A percentile compares a stretch with the other conserved stretches of the same genome.
Evolutionary conservation across 2,888 invertebrate species (phyloP).

Genomic region (Lithophane leautieri): DNA sequence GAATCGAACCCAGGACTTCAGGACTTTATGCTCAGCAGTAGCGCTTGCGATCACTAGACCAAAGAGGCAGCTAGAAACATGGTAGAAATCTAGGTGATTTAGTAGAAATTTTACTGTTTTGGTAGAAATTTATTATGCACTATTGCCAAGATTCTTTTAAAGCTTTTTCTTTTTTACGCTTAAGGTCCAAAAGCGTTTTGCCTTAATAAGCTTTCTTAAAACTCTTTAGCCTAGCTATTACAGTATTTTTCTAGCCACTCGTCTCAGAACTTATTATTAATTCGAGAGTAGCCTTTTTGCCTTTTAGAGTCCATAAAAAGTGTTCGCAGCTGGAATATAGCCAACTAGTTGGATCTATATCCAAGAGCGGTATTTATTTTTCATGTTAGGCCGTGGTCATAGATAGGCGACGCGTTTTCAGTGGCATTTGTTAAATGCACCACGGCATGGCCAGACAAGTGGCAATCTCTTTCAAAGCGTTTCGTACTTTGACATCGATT

Average conservation of each 20-base stretch:
- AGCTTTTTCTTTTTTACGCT: not conserved
- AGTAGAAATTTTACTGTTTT: not conserved
- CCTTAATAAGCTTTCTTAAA: not conserved
- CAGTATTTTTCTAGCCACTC: not conserved
- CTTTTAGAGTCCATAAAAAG: slow-evolving; percentile 38
- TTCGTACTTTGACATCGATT: not conserved
- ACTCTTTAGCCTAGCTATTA: not conserved
- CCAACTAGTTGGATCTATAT: slow-evolving; percentile 31
- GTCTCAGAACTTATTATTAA: slow-evolving; percentile 29
- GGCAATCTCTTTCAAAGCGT: not conserved
- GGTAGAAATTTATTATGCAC: not conserved
- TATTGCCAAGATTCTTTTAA: not conserved
- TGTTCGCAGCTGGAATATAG: slow-evolving; percentile 43
- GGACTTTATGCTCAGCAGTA: no score
- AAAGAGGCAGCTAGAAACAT: no score
- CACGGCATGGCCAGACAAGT: not conserved
- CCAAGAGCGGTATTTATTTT: slow-evolving; percentile 19
- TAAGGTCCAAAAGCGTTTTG: not conserved
- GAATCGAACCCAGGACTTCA: no score
- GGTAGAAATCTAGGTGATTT: not conserved
- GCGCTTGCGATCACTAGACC: no score
- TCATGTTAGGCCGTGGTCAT: not conserved
- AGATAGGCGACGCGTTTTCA: not conserved
- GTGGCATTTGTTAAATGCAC: not conserved
- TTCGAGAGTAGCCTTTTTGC: slow-evolving; percentile 26